Conservation (phyloP, 2,797 vertebrate genomes). For the Syndactyla subalaris region DNA sequence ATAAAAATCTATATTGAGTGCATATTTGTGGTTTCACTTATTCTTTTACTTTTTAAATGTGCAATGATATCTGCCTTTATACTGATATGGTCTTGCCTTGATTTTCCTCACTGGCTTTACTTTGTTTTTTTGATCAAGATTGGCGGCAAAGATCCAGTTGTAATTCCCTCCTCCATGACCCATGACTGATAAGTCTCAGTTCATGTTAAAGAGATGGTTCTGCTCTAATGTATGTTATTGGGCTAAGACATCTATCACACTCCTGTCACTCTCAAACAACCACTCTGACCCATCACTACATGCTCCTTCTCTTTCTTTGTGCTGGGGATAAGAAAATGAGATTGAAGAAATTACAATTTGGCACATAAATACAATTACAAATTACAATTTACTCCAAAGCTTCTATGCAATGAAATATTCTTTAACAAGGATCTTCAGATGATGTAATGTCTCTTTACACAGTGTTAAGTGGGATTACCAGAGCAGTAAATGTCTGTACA, state of each 20-base stretch:
- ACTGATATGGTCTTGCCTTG: neutral
- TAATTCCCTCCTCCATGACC: neutral
- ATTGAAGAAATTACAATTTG: neutral
- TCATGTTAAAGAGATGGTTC: neutral
- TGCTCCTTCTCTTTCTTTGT: neutral
- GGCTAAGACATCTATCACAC: neutral
- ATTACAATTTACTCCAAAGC: neutral
- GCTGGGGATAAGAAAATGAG: neutral
- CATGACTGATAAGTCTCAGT: neutral
- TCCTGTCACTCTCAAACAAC: neutral
- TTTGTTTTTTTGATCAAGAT: neutral
- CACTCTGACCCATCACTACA: neutral
- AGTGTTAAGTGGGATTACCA: neutral
- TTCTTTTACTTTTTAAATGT: neutral
- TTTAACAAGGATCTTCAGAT: neutral
- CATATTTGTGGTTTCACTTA: neutral
- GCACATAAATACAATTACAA: neutral
- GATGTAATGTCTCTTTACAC: neutral
- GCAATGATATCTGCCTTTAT: neutral
- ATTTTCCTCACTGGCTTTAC: neutral
- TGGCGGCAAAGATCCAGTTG: neutral
- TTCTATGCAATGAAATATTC: neutral
- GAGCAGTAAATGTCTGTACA: neutral
- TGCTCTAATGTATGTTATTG: neutral
- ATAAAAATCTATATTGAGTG: neutral